A percentile compares a stretch with the other conserved stretches of the same genome.
Evolutionary conservation across 2,113 vertebrate species (phyloP).

Genomic region (Atractosteus spatula): DNA sequence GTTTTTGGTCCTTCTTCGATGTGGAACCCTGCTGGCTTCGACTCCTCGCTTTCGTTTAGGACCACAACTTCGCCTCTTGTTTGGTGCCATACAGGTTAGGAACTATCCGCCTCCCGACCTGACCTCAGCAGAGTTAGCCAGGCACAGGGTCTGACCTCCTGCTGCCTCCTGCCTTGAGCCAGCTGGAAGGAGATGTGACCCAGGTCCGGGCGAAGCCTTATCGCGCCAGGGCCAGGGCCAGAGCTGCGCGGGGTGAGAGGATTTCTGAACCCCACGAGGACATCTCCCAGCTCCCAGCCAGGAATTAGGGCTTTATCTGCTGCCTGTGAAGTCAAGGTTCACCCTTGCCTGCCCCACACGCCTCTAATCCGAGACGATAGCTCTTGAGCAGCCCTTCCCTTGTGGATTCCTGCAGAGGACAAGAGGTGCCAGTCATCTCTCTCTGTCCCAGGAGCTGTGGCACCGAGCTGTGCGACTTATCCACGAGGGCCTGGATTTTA

Average conservation of each 20-base stretch:
- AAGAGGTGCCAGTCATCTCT: conserved; percentile 52
- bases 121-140: neutral
- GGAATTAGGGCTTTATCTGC: conserved; percentile 1
- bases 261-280: conserved; percentile 29
- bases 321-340: conserved; percentile 16
- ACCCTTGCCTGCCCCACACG: neutral
- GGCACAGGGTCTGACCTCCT: neutral
- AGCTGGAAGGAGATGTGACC: too few relatives aligned
- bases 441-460: conserved; percentile 21
- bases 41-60: too few relatives aligned
- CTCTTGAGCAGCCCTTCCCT: conserved; percentile 1
- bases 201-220: too few relatives aligned
- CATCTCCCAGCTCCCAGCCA: neutral
- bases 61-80: too few relatives aligned
- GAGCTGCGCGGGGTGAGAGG: conserved; percentile 14
- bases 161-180: neutral
- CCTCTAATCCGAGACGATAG: conserved; percentile 10
- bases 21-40: too few relatives aligned
- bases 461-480: neutral
- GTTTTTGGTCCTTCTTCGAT: too few relatives aligned
- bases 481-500: too few relatives aligned
- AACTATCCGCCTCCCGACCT: too few relatives aligned
- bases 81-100: too few relatives aligned
- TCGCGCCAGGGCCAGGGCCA: too few relatives aligned
- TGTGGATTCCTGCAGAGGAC: conserved; percentile 32